phyloP scores from a whole-genome alignment of 1,140 invertebrate genomes.

The Epicauta chinensis region DNA sequence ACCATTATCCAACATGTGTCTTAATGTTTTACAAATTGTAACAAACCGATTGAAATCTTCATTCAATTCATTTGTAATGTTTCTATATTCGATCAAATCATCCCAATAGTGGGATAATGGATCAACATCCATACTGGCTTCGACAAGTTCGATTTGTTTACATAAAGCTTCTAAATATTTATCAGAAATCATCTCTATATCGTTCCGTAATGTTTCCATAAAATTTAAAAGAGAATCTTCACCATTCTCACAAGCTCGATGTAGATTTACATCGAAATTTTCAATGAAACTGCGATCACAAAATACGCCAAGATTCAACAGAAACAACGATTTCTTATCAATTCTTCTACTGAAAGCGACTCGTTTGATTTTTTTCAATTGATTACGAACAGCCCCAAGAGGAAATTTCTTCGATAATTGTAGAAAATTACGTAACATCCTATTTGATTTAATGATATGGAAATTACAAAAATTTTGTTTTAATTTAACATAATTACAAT shows the following conservation, averaged over 20 bases:
- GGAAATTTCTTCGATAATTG: no score
- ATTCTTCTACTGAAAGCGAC: no score
- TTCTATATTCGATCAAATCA: slow-evolving; percentile 32
- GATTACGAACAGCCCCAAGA: no score
- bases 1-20: slow-evolving; percentile 29
- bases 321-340: no score
- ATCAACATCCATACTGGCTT: slow-evolving; percentile 20
- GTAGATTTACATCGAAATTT: slow-evolving; percentile 20
- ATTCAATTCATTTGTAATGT: slow-evolving; percentile 27
- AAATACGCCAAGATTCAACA: no score
- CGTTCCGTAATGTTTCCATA: slow-evolving; percentile 29
- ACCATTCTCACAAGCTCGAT: slow-evolving; percentile 26
- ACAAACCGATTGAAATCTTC: slow-evolving; percentile 34
- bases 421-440: no score
- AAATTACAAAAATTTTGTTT: no score
- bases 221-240: slow-evolving; percentile 30
- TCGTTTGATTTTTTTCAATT: no score
- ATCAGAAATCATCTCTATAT: slow-evolving; percentile 28
- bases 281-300: slow-evolving; percentile 5
- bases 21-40: slow-evolving; percentile 28
- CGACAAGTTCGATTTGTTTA: slow-evolving; percentile 37
- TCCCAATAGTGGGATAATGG: slow-evolving; percentile 31
- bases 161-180: slow-evolving; percentile 33
- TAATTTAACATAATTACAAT: no score
- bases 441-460: no score